Conservation (phyloP, 1,140 invertebrate genomes). For the Zeugodacus cucurbitae region DNA sequence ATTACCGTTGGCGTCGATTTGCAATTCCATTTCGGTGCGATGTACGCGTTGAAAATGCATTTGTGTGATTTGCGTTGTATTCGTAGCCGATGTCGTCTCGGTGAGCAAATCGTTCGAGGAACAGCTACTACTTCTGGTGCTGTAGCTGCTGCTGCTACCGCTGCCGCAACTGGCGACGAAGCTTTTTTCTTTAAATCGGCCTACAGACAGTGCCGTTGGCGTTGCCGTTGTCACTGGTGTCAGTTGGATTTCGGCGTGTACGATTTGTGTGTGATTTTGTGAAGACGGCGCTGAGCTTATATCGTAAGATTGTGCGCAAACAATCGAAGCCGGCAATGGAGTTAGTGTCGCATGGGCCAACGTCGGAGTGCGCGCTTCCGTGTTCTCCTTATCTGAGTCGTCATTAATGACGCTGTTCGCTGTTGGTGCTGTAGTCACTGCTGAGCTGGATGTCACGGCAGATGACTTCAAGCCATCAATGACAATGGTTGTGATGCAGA, state of each 20-base stretch:
- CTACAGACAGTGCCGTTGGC: conserved; percentile 44
- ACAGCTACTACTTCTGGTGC: conserved; percentile 58
- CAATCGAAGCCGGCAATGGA: not conserved
- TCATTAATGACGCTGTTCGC: conserved; percentile 42
- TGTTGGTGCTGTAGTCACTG: conserved; percentile 20
- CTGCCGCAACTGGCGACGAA: conserved; percentile 13
- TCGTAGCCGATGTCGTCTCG: conserved; percentile 57
- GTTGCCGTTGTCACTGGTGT: not conserved
- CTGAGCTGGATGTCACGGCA: conserved; percentile 48
- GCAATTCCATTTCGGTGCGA: conserved; percentile 53
- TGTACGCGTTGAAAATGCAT: conserved; percentile 38
- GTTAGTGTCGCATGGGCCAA: not conserved
- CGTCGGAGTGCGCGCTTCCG: conserved; percentile 49
- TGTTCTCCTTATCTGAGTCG: conserved; percentile 65
- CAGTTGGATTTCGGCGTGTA: conserved; percentile 28
- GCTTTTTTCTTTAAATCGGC: conserved; percentile 37
- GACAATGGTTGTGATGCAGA: not conserved
- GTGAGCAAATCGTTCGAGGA: conserved; percentile 46
- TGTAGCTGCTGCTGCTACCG: conserved; percentile 42
- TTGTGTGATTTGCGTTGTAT: conserved; percentile 53
- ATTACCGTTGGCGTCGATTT: conserved; percentile 52
- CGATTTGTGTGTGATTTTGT: not conserved
- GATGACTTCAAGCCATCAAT: conserved; percentile 58
- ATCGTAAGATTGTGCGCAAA: not conserved
- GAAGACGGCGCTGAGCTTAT: not conserved